Percentiles rank a stretch among this genome's conserved stretches.
These are phyloP conservation scores for Caenorhabditis inopinata DNA, from an alignment of 1,140 invertebrate genomes.

Conservation along the genomic window DNA sequence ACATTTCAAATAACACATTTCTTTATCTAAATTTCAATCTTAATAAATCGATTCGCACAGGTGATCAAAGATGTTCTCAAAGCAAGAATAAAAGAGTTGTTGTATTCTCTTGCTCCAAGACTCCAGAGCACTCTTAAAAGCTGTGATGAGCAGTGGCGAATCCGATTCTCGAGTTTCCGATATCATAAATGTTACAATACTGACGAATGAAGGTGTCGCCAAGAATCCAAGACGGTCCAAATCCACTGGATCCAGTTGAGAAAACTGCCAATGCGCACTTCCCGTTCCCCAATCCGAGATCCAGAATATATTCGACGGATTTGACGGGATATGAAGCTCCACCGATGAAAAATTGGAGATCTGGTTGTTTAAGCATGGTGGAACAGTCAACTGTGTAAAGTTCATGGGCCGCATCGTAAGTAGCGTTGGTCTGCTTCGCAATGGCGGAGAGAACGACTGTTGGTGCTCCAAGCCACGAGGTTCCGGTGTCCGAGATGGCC, in stretches of 20 bases:
- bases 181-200: slow-evolving; percentile 47
- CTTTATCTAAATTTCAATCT: too few relatives aligned
- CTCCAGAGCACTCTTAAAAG: too few relatives aligned
- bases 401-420: slow-evolving; percentile 42
- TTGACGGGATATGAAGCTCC: slow-evolving; percentile 48
- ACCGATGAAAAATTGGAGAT: slow-evolving; percentile 52
- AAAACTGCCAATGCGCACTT: slow-evolving; percentile 8
- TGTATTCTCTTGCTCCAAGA: too few relatives aligned
- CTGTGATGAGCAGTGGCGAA: too few relatives aligned
- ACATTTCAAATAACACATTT: too few relatives aligned
- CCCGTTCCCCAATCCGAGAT: background rate
- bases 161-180: background rate
- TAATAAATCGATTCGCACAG: too few relatives aligned
- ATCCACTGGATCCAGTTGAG: background rate
- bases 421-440: slow-evolving; percentile 46
- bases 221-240: slow-evolving; percentile 42
- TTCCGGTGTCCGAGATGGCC: slow-evolving; percentile 58
- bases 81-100: too few relatives aligned
- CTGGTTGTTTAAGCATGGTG: slow-evolving; percentile 39
- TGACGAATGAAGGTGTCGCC: slow-evolving; percentile 46
- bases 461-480: slow-evolving; percentile 50
- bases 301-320: slow-evolving; percentile 47
- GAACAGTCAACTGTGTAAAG: slow-evolving; percentile 51
- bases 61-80: too few relatives aligned
- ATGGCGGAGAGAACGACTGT: slow-evolving; percentile 39